phyloP scores from a whole-genome alignment of 1,140 invertebrate species.

The Caenorhabditis inopinata region DNA sequence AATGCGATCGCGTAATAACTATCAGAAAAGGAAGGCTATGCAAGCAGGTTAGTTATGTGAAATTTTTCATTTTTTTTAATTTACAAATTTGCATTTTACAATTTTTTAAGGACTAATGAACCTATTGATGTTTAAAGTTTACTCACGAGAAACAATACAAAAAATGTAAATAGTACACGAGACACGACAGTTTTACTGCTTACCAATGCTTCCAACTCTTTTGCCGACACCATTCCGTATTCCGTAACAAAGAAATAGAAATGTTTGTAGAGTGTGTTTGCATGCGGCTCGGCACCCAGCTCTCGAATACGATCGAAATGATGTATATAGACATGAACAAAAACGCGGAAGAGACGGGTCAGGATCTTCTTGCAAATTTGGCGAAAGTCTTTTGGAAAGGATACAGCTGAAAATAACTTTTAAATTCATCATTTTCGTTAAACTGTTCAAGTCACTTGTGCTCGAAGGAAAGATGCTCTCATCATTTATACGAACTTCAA shows the following conservation, averaged over 20 bases:
- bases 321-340: slow-evolving; percentile 95
- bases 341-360: slow-evolving; percentile 85
- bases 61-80: too few species aligned
- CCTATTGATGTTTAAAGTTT: too few species aligned
- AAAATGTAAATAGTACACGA: too few species aligned
- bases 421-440: neutral
- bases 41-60: too few species aligned
- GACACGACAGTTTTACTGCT: too few species aligned
- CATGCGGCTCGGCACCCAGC: slow-evolving; percentile 88
- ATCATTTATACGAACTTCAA: slow-evolving; percentile 88
- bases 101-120: too few species aligned
- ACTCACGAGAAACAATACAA: too few species aligned
- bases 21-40: too few species aligned
- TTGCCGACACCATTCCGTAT: slow-evolving; percentile 80
- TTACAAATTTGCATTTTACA: too few species aligned
- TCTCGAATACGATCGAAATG: slow-evolving; percentile 86
- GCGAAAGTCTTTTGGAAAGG: slow-evolving; percentile 84
- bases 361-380: slow-evolving; percentile 82
- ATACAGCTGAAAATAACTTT: slow-evolving; percentile 73
- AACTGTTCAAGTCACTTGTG: slow-evolving; percentile 71
- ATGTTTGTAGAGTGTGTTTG: slow-evolving; percentile 94
- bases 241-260: slow-evolving; percentile 92
- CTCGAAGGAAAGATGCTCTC: slow-evolving; percentile 81
- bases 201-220: slow-evolving; percentile 83
- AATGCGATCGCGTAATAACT: too few species aligned